These are phyloP conservation scores for Miltochrista miniata DNA, from an alignment of 2,888 invertebrate species.

Conservation along the genomic window DNA sequence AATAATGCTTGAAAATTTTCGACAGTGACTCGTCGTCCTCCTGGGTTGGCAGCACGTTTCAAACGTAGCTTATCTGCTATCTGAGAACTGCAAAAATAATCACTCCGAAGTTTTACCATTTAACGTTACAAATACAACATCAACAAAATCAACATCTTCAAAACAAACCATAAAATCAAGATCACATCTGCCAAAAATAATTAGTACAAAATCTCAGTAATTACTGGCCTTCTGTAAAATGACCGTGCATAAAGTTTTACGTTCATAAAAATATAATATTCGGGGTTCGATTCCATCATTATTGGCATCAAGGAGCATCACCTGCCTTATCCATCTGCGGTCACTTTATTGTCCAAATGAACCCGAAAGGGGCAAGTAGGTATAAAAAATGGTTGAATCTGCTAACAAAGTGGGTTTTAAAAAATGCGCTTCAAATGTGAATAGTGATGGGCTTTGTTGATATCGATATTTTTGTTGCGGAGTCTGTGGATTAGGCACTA, in stretches of 20 bases:
- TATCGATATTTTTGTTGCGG: too few species aligned
- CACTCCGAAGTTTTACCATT: too few species aligned
- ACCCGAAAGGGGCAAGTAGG: constrained; percentile 49
- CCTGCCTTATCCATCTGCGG: constrained; percentile 73
- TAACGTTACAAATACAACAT: too few species aligned
- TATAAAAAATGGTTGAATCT: constrained; percentile 44
- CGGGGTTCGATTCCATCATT: constrained; percentile 28
- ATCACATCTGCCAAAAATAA: constrained; percentile 31
- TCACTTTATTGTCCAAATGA: constrained; percentile 65
- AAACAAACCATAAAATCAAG: not conserved
- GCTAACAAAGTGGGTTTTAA: constrained; percentile 37
- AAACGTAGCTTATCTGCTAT: too few species aligned
- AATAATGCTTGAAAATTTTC: too few species aligned
- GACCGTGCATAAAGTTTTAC: constrained; percentile 36
- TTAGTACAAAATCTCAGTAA: constrained; percentile 45
- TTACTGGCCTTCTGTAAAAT: constrained; percentile 34
- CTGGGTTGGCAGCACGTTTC: too few species aligned
- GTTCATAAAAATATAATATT: constrained; percentile 37
- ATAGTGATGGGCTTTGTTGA: constrained; percentile 14
- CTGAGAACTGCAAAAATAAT: too few species aligned
- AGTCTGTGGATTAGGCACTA: too few species aligned
- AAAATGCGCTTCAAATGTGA: constrained; percentile 22
- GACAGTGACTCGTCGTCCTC: too few species aligned
- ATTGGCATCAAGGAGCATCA: constrained; percentile 42
- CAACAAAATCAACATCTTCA: too few species aligned